Conservation (phyloP, 2,797 vertebrate genomes). For the Siniperca undulata region DNA sequence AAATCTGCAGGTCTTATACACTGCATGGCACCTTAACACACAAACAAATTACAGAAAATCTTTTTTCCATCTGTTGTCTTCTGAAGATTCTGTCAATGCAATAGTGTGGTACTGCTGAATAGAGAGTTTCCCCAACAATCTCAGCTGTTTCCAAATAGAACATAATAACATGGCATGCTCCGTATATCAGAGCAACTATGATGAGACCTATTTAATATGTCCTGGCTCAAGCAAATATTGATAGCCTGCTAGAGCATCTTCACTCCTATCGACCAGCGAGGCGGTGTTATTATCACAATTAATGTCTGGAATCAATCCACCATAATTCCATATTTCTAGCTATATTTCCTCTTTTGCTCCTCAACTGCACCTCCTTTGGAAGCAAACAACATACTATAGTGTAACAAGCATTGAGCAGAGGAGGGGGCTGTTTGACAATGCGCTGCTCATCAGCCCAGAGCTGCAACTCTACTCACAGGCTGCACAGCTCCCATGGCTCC, state of each 20-base stretch:
- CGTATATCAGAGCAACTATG: constrained; percentile 60
- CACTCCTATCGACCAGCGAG: constrained; percentile 47
- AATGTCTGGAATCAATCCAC: constrained; percentile 58
- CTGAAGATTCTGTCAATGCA: constrained; percentile 37
- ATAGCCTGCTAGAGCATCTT: constrained; percentile 65
- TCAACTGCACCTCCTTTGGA: constrained; percentile 55
- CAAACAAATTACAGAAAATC: constrained; percentile 42
- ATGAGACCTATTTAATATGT: constrained; percentile 69
- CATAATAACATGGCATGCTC: constrained; percentile 52
- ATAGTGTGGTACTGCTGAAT: constrained; percentile 33
- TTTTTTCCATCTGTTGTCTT: constrained; percentile 1
- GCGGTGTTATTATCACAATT: constrained; percentile 71
- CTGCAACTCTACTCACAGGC: constrained; percentile 57
- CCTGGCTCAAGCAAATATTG: constrained; percentile 72
- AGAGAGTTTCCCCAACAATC: constrained; percentile 50
- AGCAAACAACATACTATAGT: constrained; percentile 48
- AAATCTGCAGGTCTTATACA: not conserved
- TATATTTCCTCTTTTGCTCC: constrained; percentile 39
- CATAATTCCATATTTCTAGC: constrained; percentile 45
- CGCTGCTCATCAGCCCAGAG: constrained; percentile 50
- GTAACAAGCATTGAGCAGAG: constrained; percentile 76
- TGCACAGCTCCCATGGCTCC: constrained; percentile 70
- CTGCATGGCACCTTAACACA: constrained; percentile 46
- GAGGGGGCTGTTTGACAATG: constrained; percentile 81
- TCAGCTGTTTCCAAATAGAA: constrained; percentile 69